Evolutionary conservation across 2,888 invertebrate genomes (phyloP).

Genomic region (Agrotis exclamationis): DNA sequence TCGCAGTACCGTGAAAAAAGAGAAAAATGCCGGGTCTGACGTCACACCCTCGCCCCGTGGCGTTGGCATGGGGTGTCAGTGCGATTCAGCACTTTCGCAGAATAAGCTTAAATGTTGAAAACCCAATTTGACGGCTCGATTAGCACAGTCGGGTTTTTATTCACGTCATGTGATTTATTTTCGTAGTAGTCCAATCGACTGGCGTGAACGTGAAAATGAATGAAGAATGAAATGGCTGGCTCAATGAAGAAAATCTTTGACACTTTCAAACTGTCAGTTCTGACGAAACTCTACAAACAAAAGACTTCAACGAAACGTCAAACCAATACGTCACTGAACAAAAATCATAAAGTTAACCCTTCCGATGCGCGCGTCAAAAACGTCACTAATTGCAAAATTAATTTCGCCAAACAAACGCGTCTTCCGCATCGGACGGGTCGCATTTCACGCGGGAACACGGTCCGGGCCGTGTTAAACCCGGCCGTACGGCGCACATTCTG

Average conservation of each 20-base stretch:
- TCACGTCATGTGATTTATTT: slow-evolving; percentile 75
- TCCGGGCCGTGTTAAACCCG: slow-evolving; percentile 55
- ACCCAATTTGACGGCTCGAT: slow-evolving; percentile 90
- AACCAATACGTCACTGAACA: not conserved
- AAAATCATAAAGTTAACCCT: slow-evolving; percentile 43
- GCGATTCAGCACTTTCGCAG: slow-evolving; percentile 87
- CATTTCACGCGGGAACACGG: slow-evolving; percentile 67
- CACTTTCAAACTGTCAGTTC: not conserved
- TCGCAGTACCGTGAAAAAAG: slow-evolving; percentile 82
- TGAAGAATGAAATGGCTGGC: too few species aligned
- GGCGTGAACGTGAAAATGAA: too few species aligned
- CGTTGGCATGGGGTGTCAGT: slow-evolving; percentile 76
- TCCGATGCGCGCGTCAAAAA: slow-evolving; percentile 42
- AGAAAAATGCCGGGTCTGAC: slow-evolving; percentile 80
- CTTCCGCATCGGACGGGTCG: slow-evolving; percentile 64
- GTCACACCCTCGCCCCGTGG: slow-evolving; percentile 74
- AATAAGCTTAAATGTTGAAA: slow-evolving; percentile 87
- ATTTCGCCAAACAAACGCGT: slow-evolving; percentile 63
- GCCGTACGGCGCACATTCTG: slow-evolving; percentile 59
- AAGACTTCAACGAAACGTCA: slow-evolving; percentile 9
- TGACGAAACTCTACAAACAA: not conserved
- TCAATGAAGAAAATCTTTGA: too few species aligned
- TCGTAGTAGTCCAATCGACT: slow-evolving; percentile 39
- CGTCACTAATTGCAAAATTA: slow-evolving; percentile 65
- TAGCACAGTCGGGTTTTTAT: slow-evolving; percentile 77